Percentiles rank a stretch among this genome's conserved stretches.
phyloP scores from a whole-genome alignment of 1,140 invertebrate genomes.

The Helicoverpa armigera region DNA sequence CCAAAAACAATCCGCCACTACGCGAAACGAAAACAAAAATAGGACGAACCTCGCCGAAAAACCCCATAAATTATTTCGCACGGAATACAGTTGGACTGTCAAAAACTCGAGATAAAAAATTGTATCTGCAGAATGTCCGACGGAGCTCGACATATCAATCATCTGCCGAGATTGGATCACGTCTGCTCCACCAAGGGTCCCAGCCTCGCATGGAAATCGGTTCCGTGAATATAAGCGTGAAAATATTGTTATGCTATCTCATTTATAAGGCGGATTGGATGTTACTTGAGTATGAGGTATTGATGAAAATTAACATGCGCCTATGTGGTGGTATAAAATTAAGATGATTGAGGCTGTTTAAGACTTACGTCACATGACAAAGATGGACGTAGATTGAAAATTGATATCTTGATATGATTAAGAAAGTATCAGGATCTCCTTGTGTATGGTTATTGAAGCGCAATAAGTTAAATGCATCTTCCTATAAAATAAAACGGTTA shows the following conservation, averaged over 20 bases:
- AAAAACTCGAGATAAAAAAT: conserved; percentile 66
- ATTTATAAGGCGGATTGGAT: neutral
- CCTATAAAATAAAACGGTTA: neutral
- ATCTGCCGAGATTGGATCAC: conserved; percentile 67
- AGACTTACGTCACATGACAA: no score
- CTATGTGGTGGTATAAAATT: neutral
- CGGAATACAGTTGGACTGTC: conserved; percentile 49
- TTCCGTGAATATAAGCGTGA: conserved; percentile 16
- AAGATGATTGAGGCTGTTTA: no score
- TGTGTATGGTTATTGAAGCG: neutral
- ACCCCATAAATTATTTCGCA: conserved; percentile 55
- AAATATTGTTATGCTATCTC: conserved; percentile 13
- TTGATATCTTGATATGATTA: no score
- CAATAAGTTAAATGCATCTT: no score
- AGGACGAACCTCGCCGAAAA: neutral
- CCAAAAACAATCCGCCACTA: conserved; percentile 7
- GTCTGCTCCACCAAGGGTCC: conserved; percentile 37
- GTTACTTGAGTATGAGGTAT: neutral
- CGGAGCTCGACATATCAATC: conserved; percentile 65
- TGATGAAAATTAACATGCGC: neutral
- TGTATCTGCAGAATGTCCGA: conserved; percentile 60
- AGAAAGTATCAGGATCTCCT: no score
- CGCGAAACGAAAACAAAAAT: neutral
- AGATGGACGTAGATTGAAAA: no score
- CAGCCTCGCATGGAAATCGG: conserved; percentile 36